These are phyloP conservation scores for Drosophila subpulchrella DNA, from an alignment of 1,140 invertebrate genomes.

Conservation along the genomic window DNA sequence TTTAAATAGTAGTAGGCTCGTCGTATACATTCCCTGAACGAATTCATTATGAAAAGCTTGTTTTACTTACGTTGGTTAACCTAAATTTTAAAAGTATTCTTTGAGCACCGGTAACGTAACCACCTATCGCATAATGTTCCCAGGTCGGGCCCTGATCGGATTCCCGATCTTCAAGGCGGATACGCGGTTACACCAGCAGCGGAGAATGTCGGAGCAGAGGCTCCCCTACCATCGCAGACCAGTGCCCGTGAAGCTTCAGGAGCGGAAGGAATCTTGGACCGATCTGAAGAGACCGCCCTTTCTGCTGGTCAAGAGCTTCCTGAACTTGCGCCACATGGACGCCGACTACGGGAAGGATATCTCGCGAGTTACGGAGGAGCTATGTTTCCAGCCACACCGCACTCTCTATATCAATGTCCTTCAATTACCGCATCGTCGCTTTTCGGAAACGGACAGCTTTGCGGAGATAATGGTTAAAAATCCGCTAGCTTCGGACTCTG, in stretches of 20 bases:
- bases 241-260: neutral
- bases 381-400: constrained; percentile 27
- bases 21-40: neutral
- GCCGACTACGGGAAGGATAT: neutral
- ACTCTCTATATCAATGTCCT: constrained; percentile 1
- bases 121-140: constrained; percentile 10
- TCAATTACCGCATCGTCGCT: neutral
- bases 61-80: neutral
- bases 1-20: neutral
- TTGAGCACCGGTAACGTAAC: neutral
- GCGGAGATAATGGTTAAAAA: neutral
- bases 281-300: constrained; percentile 26
- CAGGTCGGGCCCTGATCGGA: neutral
- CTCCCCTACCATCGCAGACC: neutral
- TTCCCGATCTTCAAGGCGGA: neutral
- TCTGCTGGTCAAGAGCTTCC: constrained; percentile 30
- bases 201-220: constrained; percentile 1
- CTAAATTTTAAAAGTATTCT: constrained; percentile 7
- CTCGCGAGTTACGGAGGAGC: constrained; percentile 9
- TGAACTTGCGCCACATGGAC: constrained; percentile 12
- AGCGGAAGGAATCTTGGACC: neutral
- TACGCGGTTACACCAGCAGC: neutral
- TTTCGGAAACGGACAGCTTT: neutral
- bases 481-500: neutral
- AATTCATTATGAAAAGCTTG: neutral